Base-by-base conservation (phyloP, 2,888 invertebrate genomes). In the Leptopilina drosophilae region DNA sequence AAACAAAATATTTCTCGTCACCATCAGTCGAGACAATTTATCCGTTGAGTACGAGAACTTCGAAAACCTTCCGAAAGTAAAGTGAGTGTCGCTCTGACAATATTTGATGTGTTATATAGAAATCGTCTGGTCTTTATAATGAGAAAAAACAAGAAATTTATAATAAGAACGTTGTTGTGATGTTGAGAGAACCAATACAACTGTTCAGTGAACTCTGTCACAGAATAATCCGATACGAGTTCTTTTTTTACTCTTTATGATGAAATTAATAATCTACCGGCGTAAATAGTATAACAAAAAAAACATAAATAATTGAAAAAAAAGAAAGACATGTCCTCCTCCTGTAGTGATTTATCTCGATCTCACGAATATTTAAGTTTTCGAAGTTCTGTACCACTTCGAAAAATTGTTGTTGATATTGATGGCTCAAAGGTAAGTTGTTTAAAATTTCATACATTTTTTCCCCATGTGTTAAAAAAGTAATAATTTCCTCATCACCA, bases 281-380 rank as follows among this genome's bases (percentile, higher is more conserved):
- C 64, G 20, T 26, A 66, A 67, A 59, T 49, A 49, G 33, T 33
- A 33, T 33, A 33, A 33, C 33, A 33, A 33, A 33, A 33, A 33
- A 33, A 33, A 11, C 7, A 46, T 46, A 46, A 46, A 46, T 46
- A 46, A 46, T 7, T 9, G 7, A 46, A 46, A 46, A 33, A 77
- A 15, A 64, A 78, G 5, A 76, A 11, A 64, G 92, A 84, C 83
- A 95, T 95, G 95, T 94, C 94, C 92, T 94, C 93, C 87, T 91
- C 93, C 87, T 91, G 94, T 73, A 95, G 95, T 92, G 96, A 95
- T 88, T 93, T 96, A 87, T 95, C 96, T 5, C 95, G 94, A 86
- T 96, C 95, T 11, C 94, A 94, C 87, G 96, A 96, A 92, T 97
- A 97, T 92, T 92, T 95, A 77, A 96, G 96, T 91, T 97, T 96